These are phyloP conservation scores for Agonopterix heracliana DNA, from an alignment of 2,888 invertebrate species.

Conservation along the genomic window DNA sequence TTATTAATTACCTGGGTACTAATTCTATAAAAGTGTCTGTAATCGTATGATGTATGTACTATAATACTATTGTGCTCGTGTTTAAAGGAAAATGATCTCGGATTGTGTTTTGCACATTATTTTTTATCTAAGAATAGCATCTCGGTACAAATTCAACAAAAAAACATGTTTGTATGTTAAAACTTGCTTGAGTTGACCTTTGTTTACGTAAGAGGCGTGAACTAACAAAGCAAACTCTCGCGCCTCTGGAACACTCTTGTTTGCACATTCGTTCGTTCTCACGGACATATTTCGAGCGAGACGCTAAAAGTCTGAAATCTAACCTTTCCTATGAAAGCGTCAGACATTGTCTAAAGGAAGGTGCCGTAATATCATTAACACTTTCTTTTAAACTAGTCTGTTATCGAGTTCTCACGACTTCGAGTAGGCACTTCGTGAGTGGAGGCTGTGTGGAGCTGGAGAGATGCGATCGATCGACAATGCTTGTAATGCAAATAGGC, in stretches of 20 bases:
- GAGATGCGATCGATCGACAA: slow-evolving; percentile 34
- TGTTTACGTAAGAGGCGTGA: slow-evolving; percentile 59
- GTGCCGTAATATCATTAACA: slow-evolving; percentile 23
- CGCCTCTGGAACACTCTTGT: slow-evolving; percentile 31
- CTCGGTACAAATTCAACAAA: background rate
- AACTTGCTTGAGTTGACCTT: slow-evolving; percentile 35
- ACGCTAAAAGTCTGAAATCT: slow-evolving; percentile 17
- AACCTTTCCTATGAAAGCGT: slow-evolving; percentile 52
- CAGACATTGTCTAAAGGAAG: slow-evolving; percentile 29
- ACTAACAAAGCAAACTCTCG: slow-evolving; percentile 46
- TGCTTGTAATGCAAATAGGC: slow-evolving; percentile 15
- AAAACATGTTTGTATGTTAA: slow-evolving; percentile 2
- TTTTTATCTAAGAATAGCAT: background rate
- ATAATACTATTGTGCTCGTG: background rate
- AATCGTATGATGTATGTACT: background rate
- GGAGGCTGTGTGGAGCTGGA: slow-evolving; percentile 22
- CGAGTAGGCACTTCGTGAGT: slow-evolving; percentile 34
- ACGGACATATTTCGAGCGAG: slow-evolving; percentile 40
- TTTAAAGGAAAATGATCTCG: background rate
- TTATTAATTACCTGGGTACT: slow-evolving; percentile 8
- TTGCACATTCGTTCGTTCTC: slow-evolving; percentile 54
- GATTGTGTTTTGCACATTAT: slow-evolving; percentile 1
- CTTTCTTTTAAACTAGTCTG: slow-evolving; percentile 30
- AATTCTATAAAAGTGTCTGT: background rate
- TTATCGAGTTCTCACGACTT: slow-evolving; percentile 21